These are phyloP conservation scores for Agriopis leucophaearia DNA, from an alignment of 2,888 invertebrate species.

Conservation along the genomic window DNA sequence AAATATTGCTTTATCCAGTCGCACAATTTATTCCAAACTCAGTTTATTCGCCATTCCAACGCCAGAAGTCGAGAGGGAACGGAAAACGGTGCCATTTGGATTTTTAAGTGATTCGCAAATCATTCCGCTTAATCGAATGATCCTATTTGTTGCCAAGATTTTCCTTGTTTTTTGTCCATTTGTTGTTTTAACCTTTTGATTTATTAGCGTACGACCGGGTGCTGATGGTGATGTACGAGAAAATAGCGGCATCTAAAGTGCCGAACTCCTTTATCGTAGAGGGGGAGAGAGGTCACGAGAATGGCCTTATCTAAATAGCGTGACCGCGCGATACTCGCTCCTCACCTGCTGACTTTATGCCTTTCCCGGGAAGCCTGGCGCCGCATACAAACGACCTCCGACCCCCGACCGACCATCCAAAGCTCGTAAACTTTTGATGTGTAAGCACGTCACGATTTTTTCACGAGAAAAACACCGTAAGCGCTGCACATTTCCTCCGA, in stretches of 20 bases:
- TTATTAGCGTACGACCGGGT: slow-evolving; percentile 30
- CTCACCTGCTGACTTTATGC: slow-evolving; percentile 81
- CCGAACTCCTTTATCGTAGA: slow-evolving; percentile 65
- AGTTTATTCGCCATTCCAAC: slow-evolving; percentile 79
- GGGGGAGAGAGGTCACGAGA: slow-evolving; percentile 72
- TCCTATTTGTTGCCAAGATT: slow-evolving; percentile 72
- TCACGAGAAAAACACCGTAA: slow-evolving; percentile 56
- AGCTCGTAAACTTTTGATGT: slow-evolving; percentile 69
- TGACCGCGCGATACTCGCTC: slow-evolving; percentile 79
- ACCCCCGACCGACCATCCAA: slow-evolving; percentile 65
- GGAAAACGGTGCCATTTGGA: slow-evolving; percentile 79
- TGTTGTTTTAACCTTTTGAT: slow-evolving; percentile 41
- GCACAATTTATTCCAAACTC: slow-evolving; percentile 84
- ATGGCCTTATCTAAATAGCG: slow-evolving; percentile 82
- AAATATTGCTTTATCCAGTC: slow-evolving; percentile 86
- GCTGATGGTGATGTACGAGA: slow-evolving; percentile 47
- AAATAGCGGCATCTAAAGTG: slow-evolving; percentile 61
- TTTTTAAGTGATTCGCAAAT: slow-evolving; percentile 83
- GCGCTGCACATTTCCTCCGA: slow-evolving; percentile 65
- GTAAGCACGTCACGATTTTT: slow-evolving; percentile 62
- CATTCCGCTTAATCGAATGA: slow-evolving; percentile 82
- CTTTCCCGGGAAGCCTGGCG: slow-evolving; percentile 73
- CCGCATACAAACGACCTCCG: slow-evolving; percentile 78
- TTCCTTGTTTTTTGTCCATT: slow-evolving; percentile 54
- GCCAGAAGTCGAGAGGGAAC: slow-evolving; percentile 76